Percentiles rank a stretch among this genome's conserved stretches.
Evolutionary conservation across 2,888 invertebrate species (phyloP).

Genomic region (Melanotus villosus): DNA sequence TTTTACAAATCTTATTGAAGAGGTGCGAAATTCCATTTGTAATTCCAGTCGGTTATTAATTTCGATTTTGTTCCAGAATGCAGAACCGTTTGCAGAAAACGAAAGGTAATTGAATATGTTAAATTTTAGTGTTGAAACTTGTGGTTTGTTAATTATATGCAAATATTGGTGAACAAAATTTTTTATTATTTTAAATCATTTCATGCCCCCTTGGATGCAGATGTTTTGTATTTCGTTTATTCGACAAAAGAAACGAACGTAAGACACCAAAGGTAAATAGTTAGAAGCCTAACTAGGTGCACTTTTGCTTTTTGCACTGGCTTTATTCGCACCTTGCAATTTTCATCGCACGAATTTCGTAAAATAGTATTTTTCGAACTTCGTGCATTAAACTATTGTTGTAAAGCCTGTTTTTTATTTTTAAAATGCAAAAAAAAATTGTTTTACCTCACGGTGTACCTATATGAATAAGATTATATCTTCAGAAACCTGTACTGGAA

Average conservation of each 20-base stretch:
- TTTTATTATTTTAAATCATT: slow-evolving; percentile 41
- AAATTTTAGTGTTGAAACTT: not conserved
- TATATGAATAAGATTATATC: no score
- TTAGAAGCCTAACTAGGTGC: not conserved
- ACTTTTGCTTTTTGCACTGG: slow-evolving; percentile 7
- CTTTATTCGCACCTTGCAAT: no score
- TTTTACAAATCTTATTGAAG: slow-evolving; percentile 54
- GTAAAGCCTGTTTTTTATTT: no score
- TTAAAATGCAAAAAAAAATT: no score
- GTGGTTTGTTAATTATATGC: no score
- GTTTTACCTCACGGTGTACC: no score
- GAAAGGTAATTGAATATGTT: slow-evolving; percentile 45
- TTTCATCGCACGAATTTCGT: no score
- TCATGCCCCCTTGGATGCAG: slow-evolving; percentile 59
- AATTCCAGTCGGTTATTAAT: not conserved
- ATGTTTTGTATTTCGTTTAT: slow-evolving; percentile 62
- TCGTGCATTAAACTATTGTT: no score
- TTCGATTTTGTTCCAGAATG: slow-evolving; percentile 39
- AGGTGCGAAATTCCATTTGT: slow-evolving; percentile 22
- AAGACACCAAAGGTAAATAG: slow-evolving; percentile 61
- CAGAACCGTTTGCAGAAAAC: slow-evolving; percentile 30
- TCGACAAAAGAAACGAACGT: slow-evolving; percentile 60
- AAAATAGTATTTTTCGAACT: no score
- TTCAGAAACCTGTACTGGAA: slow-evolving; percentile 65
- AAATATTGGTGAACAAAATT: no score